A percentile compares a stretch with the other conserved stretches of the same genome.
phyloP scores from a whole-genome alignment of 2,797 vertebrate genomes.

The Cichlasoma orientale region DNA sequence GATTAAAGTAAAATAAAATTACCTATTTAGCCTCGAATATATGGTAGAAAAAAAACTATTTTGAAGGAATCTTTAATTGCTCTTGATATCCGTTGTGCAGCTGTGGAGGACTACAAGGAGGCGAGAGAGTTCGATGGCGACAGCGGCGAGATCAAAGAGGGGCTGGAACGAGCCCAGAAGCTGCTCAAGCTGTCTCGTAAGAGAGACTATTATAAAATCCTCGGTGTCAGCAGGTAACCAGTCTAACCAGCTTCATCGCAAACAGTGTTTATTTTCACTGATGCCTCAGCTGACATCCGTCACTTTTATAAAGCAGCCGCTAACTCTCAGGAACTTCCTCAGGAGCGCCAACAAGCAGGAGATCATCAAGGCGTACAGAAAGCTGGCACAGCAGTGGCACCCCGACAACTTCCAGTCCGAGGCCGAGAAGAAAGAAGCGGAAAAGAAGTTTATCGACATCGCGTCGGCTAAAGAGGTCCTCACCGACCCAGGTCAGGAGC shows the following conservation, averaged over 20 bases:
- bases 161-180: slow-evolving; percentile 85
- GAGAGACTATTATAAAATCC: slow-evolving; percentile 89
- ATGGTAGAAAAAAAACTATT: rapidly evolving
- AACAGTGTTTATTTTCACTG: background rate
- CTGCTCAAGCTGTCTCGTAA: slow-evolving; percentile 85
- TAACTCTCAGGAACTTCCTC: background rate
- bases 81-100: slow-evolving; percentile 50
- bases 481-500: slow-evolving; percentile 83
- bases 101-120: slow-evolving; percentile 87
- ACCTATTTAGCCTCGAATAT: background rate
- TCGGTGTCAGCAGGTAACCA: slow-evolving; percentile 83
- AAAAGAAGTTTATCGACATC: slow-evolving; percentile 88
- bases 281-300: background rate
- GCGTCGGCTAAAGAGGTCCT: slow-evolving; percentile 89
- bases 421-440: slow-evolving; percentile 85
- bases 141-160: slow-evolving; percentile 81
- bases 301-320: background rate
- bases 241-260: background rate
- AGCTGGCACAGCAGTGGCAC: slow-evolving; percentile 89
- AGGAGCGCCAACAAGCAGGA: slow-evolving; percentile 88
- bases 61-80: background rate
- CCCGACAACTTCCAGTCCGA: slow-evolving; percentile 89
- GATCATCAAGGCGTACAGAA: slow-evolving; percentile 89
- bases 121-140: slow-evolving; percentile 84
- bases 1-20: background rate